Conservation (phyloP, 2,888 invertebrate genomes). For the Brenthis hecate region DNA sequence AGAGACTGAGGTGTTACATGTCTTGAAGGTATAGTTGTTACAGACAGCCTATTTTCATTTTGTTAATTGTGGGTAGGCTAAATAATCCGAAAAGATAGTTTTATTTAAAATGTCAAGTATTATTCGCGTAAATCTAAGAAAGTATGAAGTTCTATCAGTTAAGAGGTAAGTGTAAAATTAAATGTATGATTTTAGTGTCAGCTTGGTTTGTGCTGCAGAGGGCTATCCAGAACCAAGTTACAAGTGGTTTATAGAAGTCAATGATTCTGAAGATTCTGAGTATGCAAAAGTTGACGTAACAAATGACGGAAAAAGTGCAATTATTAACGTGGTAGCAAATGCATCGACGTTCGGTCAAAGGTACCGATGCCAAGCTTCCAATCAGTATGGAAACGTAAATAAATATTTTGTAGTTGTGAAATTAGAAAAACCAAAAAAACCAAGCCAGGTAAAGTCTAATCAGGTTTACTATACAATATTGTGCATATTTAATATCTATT, state of each 20-base stretch:
- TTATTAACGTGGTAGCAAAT: slow-evolving; percentile 52
- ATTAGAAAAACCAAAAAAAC: slow-evolving; percentile 53
- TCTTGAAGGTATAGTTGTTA: too few relatives aligned
- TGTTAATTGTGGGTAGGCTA: too few relatives aligned
- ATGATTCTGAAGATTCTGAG: slow-evolving; percentile 49
- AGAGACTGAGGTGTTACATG: too few relatives aligned
- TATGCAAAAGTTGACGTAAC: slow-evolving; percentile 54
- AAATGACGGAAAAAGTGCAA: slow-evolving; percentile 49
- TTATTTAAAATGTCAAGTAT: too few relatives aligned
- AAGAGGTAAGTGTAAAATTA: background rate
- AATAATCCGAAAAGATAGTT: too few relatives aligned
- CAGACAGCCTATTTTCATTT: too few relatives aligned
- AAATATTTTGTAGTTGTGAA: slow-evolving; percentile 53
- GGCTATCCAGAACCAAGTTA: slow-evolving; percentile 62
- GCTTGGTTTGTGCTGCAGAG: slow-evolving; percentile 57
- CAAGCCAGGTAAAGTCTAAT: slow-evolving; percentile 49
- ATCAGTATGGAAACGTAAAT: slow-evolving; percentile 53
- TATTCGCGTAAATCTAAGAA: too few relatives aligned
- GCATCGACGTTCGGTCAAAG: slow-evolving; percentile 52
- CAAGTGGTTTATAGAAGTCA: slow-evolving; percentile 59
- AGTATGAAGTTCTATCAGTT: slow-evolving; percentile 1
- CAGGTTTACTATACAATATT: too few relatives aligned
- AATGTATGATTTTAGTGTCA: slow-evolving; percentile 53
- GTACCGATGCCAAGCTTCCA: slow-evolving; percentile 60
- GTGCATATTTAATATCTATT: too few relatives aligned